Evolutionary conservation across 2,888 invertebrate species (phyloP), one percentile per base, ranked within the genome.

Genomic region (Caenorhabditis sinica): DNA sequence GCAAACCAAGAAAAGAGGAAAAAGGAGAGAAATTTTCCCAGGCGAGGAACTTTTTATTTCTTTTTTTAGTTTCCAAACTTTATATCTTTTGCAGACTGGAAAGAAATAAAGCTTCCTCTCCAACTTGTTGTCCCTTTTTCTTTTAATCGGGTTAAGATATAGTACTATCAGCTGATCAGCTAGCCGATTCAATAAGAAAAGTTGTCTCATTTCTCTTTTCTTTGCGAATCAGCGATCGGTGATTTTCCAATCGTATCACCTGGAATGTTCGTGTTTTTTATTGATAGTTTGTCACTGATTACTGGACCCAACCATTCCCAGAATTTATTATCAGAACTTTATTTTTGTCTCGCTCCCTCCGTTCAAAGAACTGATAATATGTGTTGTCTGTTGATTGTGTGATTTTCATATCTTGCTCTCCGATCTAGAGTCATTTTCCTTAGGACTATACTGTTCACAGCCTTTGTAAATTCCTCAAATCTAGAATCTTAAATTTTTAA

Each of bases 291-390:
- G 60, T n/a, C 60, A 60, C 60, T 33, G 30, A 33, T 33, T 60
- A 36, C 60, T 60, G n/a, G 36, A 28, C 56, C 2, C 25, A 66
- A 30, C 33, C n/a, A 28, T 49, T 49, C 66, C 33, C 28, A 49
- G 49, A 66, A 65, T 15, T 65, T 65, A 45, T 65, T 65, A 65
- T 65, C 63, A 66, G 65, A 66, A 66, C 49, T 66, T 49, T 17
- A 49, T 49, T 49, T 15, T n/a, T 49, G 11, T 51, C 51, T 51
- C 49, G 11, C 49, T 20, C 15, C 28, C 45, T 30, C 1, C 53
- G 51, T 30, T 66, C 66, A 66, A n/a, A 51, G 66, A 68, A 68
- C 68, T 68, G 68, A 68, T 68, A 68, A 36, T 56, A 23, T n/a
- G n/a, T n/a, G n/a, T 33, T 53, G 68, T 68, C 51, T 68, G 45